Base-by-base conservation (phyloP, 2,113 vertebrate genomes). In the Pyxicephalus adspersus region DNA sequence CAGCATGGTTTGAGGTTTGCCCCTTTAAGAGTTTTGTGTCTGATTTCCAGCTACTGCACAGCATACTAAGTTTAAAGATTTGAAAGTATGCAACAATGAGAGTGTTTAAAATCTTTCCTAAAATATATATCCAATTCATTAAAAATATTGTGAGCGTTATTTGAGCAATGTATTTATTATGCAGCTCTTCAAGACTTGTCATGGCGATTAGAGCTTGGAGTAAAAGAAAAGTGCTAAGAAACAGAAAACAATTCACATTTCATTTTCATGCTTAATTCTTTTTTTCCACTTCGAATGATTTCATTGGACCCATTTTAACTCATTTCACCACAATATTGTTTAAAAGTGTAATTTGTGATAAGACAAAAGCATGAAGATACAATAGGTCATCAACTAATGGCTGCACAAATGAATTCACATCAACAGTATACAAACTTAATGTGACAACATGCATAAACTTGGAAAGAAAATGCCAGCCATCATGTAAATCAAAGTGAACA, bases 1-100 rank as follows among this genome's bases (percentile, higher is more conserved):
- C 88, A 90, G 85, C 84, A n/a, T 86, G 87, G 87, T 87, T 87
- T 57, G 81, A 85, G 89, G 86, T 86, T 83, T 78, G 81, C 85
- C 86, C 86, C 58, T 85, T 86, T 84, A 87, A 87, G 88, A 86
- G 81, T 38, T 51, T 82, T 73, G 55, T 52, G 52, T 51, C 34
- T 29, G 17, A 18, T 22, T 8, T 51, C 22, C 61, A 23, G 16
- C 51, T 22, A 2, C 29, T 64, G 25, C 61, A 18, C 18, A 31
- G 29, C 5, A 57, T 18, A 64, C 20, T 38, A 28, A 38, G 26
- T 31, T 29, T 20, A 76, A 28, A 51, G 20, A 64, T 45, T 16
- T 20, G 17, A 76, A 63, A 8, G 38, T n/a, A 52, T n/a, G 38
- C 8, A 45, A 7, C 34, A 38, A 5, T 38, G 34, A 45, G 9